Conservation (phyloP, 1,140 invertebrate genomes). For the Pentalonia nigronervosa region DNA sequence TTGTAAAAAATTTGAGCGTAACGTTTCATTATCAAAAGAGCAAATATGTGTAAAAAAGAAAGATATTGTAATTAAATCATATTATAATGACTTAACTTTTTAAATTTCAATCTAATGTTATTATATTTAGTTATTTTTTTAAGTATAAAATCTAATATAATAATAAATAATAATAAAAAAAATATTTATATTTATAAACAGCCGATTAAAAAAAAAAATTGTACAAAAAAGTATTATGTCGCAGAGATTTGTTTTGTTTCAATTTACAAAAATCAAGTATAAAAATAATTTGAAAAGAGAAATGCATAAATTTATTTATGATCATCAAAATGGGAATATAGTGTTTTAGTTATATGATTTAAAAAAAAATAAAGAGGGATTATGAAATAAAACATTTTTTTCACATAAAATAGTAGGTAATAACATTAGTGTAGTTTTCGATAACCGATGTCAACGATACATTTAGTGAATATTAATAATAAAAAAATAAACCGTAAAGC, state of each 20-base stretch:
- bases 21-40: slow-evolving; percentile 40
- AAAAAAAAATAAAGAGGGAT: slow-evolving; percentile 12
- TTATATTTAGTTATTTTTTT: slow-evolving; percentile 35
- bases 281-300: slow-evolving; percentile 53
- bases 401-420: slow-evolving; percentile 45
- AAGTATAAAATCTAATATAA: slow-evolving; percentile 53
- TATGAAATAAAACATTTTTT: slow-evolving; percentile 55
- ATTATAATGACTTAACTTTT: slow-evolving; percentile 23
- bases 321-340: slow-evolving; percentile 34
- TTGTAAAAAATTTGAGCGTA: slow-evolving; percentile 55
- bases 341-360: slow-evolving; percentile 30
- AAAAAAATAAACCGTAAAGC: neutral
- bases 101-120: neutral
- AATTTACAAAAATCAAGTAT: slow-evolving; percentile 45
- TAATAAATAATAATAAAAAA: slow-evolving; percentile 58
- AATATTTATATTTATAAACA: slow-evolving; percentile 57
- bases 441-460: slow-evolving; percentile 50
- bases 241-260: slow-evolving; percentile 23
- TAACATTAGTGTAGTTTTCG: slow-evolving; percentile 53
- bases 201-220: slow-evolving; percentile 40
- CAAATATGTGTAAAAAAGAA: slow-evolving; percentile 27
- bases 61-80: slow-evolving; percentile 36
- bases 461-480: slow-evolving; percentile 26
- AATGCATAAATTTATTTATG: slow-evolving; percentile 3
- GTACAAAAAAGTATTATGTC: slow-evolving; percentile 53